Evolutionary conservation across 2,113 vertebrate species (phyloP), one percentile per base, ranked within the genome.

Genomic region (Sinocyclocheilus maitianheensis): DNA sequence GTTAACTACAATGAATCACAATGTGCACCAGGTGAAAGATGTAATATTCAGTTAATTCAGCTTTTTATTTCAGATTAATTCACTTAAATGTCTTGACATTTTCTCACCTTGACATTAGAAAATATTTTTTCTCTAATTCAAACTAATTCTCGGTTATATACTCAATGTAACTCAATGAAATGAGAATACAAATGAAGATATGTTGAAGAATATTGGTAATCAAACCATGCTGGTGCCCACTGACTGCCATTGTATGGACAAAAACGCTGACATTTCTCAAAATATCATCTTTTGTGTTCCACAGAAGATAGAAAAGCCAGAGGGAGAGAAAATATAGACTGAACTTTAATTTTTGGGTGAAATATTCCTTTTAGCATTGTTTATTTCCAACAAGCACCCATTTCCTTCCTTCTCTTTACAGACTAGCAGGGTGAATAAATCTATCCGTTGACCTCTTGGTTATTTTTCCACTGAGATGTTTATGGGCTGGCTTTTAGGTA

Each of bases 381-480:
- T 1, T 58, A 37, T 34, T 60, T 77, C 48, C 20, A 60, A 30
- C 77, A 24, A 79, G 5, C 55, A 16, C 75, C 37, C 11, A 13
- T 80, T 80, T 60, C 60, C 34, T 43, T 34, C 26, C 0, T 51
- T 24, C 55, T 81, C 16, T 48, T 80, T 30, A 69, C 65, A 48
- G 51, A 63, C 67, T n/a, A 71, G 51, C 5, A 46, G 14, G 26
- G 9, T 74, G 60, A 20, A 65, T n/a, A n/a, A 85, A 55, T 12
- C 65, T 9, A 62, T 74, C n/a, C 18, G 3, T 26, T 86, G 69
- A 72, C 53, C 84, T 78, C 75, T 71, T 26, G 37, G 76, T 79
- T 72, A 37, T 79, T 72, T 85, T 85, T 72, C 77, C 67, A 72
- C 14, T 80, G 77, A 86, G 77, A 53, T 86, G 84, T 81, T 81